Percentiles rank a stretch among this genome's conserved stretches.
Conservation (phyloP, 2,113 vertebrate genomes). For the Pachyramphus minor region DNA sequence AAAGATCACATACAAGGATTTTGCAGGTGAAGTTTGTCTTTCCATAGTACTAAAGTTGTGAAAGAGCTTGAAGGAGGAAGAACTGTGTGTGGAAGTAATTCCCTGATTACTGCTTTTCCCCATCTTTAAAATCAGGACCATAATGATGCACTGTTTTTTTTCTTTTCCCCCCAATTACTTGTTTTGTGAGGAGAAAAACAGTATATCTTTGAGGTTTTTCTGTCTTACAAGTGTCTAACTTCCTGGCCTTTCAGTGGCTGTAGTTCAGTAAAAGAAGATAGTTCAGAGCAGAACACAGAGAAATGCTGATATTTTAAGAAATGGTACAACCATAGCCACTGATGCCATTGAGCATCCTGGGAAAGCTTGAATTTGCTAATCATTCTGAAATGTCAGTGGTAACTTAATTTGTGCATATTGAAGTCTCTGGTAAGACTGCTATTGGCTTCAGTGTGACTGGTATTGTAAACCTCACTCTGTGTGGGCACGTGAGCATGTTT, state of each 20-base stretch:
- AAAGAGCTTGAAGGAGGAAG: neutral
- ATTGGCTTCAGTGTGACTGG: neutral
- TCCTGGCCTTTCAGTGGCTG: neutral
- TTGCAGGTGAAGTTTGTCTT: neutral
- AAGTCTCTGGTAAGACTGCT: neutral
- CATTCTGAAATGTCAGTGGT: neutral
- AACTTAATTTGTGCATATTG: neutral
- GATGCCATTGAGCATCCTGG: neutral
- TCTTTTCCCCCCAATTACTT: accelerated
- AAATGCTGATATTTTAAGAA: neutral
- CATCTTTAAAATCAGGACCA: neutral
- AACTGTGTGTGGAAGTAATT: neutral
- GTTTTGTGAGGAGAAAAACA: neutral
- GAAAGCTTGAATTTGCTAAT: neutral
- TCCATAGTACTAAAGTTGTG: neutral
- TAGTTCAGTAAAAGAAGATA: neutral
- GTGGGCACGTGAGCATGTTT: neutral
- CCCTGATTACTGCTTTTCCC: neutral
- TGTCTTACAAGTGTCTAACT: neutral
- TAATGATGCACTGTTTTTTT: neutral
- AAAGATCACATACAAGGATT: neutral
- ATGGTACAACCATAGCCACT: neutral
- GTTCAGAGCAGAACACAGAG: neutral
- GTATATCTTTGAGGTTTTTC: neutral
- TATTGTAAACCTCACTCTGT: neutral